A percentile compares a stretch with the other conserved stretches of the same genome.
These are phyloP conservation scores for Ectobius pallidus DNA, from an alignment of 2,888 invertebrate genomes.

Conservation along the genomic window DNA sequence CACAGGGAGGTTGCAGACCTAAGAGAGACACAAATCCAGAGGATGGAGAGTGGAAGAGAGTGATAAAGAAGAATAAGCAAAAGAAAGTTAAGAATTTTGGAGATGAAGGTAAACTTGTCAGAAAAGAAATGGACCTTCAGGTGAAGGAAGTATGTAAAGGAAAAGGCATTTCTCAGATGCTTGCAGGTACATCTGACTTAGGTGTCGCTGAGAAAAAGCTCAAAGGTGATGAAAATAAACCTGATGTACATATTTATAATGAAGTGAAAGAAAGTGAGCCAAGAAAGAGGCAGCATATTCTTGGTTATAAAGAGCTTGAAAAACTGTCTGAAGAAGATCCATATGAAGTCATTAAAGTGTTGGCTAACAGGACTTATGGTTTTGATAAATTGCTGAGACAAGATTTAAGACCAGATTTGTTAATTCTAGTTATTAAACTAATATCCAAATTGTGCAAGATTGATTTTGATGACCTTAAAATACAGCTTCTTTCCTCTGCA, in stretches of 20 bases:
- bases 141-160: no score
- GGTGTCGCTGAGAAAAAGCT: no score
- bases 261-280: not conserved
- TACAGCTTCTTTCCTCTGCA: slow-evolving; percentile 43
- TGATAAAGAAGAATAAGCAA: no score
- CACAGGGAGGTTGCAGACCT: no score
- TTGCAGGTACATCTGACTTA: no score
- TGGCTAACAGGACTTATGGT: slow-evolving; percentile 55
- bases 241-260: not conserved
- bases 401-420: slow-evolving; percentile 58
- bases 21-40: no score
- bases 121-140: no score
- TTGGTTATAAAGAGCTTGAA: slow-evolving; percentile 58
- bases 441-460: slow-evolving; percentile 55
- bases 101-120: no score
- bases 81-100: no score
- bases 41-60: no score
- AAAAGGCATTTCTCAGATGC: no score
- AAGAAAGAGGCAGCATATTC: not conserved
- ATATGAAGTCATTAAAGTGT: slow-evolving; percentile 56
- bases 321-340: slow-evolving; percentile 57
- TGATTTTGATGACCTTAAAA: slow-evolving; percentile 44
- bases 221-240: no score
- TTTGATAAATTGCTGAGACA: slow-evolving; percentile 58
- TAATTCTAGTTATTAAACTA: slow-evolving; percentile 58